Percentiles rank a stretch among this genome's conserved stretches.
Evolutionary conservation across 2,797 vertebrate species (phyloP).

Genomic region (Alfaro cultratus): DNA sequence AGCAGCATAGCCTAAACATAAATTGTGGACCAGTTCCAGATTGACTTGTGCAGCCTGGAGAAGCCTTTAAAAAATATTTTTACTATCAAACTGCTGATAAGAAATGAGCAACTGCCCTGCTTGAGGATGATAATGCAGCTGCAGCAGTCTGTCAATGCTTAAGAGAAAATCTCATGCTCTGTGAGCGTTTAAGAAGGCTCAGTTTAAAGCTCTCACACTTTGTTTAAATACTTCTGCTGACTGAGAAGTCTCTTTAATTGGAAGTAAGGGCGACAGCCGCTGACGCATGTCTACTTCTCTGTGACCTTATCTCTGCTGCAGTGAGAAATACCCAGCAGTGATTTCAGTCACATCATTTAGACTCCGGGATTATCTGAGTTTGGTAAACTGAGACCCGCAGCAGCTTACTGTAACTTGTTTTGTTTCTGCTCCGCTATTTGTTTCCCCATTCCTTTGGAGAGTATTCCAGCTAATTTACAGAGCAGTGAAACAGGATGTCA

Average conservation of each 20-base stretch:
- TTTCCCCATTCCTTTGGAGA: slow-evolving; percentile 15
- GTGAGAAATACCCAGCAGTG: no score
- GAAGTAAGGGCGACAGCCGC: background rate
- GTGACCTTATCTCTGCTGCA: background rate
- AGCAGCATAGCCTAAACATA: background rate
- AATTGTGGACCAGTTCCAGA: background rate
- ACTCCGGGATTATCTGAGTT: background rate
- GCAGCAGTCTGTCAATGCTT: background rate
- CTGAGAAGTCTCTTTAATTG: background rate
- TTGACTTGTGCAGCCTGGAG: background rate
- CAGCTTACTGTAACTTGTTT: background rate
- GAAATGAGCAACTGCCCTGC: background rate
- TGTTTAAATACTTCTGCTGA: background rate
- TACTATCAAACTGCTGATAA: background rate
- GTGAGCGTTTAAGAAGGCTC: background rate
- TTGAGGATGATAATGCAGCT: background rate
- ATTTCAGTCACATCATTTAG: background rate
- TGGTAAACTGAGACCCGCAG: background rate
- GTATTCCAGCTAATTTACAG: slow-evolving; percentile 44
- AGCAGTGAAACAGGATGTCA: background rate
- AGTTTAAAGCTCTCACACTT: background rate
- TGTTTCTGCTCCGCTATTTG: background rate
- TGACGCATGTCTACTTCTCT: background rate
- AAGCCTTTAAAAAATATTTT: background rate
- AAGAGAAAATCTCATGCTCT: background rate